A percentile compares a stretch with the other conserved stretches of the same genome.
phyloP scores from a whole-genome alignment of 1,140 invertebrate species.

The Hetaerina americana region DNA sequence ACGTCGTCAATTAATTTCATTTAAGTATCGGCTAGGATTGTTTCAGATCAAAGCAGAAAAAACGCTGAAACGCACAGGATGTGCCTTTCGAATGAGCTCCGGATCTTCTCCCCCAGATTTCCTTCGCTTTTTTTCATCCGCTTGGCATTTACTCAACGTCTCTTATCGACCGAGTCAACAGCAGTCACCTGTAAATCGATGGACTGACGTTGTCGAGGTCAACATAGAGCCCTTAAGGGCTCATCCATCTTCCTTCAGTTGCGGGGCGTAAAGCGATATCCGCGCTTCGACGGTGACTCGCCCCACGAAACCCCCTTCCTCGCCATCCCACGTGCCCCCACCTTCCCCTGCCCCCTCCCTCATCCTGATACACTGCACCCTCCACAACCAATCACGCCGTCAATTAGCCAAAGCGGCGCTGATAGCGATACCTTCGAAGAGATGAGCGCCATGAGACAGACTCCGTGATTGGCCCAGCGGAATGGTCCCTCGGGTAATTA shows the following conservation, averaged over 20 bases:
- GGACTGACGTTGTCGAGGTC: background rate
- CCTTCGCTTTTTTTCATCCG: background rate
- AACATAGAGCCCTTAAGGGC: background rate
- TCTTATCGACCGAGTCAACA: background rate
- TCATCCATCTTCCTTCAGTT: background rate
- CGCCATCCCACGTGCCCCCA: too few relatives aligned
- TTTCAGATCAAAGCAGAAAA: too few relatives aligned
- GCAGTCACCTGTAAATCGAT: background rate
- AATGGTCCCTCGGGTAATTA: background rate
- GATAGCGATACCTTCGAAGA: background rate
- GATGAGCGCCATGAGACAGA: too few relatives aligned
- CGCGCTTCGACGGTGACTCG: too few relatives aligned
- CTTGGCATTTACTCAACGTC: background rate
- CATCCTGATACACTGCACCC: background rate
- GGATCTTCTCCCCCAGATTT: too few relatives aligned
- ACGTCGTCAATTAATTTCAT: too few relatives aligned
- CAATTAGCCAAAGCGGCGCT: background rate
- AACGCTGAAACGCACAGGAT: too few relatives aligned
- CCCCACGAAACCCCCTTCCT: too few relatives aligned
- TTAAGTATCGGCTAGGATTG: too few relatives aligned
- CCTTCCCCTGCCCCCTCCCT: too few relatives aligned
- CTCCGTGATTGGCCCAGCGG: background rate
- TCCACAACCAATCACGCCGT: background rate
- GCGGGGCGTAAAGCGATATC: background rate
- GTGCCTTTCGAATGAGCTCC: too few relatives aligned